phyloP scores from a whole-genome alignment of 2,113 vertebrate species.

The Macroglossus sobrinus region DNA sequence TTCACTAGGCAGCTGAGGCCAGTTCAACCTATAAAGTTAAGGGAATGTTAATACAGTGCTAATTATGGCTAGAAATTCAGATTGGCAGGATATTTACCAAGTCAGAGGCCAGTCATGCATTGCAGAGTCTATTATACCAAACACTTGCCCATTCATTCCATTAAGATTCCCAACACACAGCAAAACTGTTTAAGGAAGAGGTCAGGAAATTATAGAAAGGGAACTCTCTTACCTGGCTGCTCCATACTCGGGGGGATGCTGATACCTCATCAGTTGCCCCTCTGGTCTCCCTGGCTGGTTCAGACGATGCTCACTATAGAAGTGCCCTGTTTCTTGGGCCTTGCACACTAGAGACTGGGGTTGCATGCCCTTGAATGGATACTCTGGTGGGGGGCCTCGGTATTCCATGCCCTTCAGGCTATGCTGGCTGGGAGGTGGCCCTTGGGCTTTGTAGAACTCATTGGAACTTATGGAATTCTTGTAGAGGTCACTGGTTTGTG shows the following conservation, averaged over 20 bases:
- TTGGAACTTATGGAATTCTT: constrained; percentile 82
- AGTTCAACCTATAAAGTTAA: constrained; percentile 6
- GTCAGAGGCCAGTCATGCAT: background rate
- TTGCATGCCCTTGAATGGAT: constrained; percentile 92
- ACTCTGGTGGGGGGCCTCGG: constrained; percentile 96
- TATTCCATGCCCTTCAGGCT: constrained; percentile 86
- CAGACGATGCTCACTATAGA: constrained; percentile 91
- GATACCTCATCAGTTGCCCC: constrained; percentile 95
- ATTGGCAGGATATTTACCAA: constrained; percentile 8
- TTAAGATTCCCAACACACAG: constrained; percentile 47
- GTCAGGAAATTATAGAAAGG: constrained; percentile 54
- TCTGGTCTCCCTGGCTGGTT: constrained; percentile 88
- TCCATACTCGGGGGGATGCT: constrained; percentile 97
- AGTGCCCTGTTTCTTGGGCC: constrained; percentile 89
- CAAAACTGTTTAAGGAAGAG: constrained; percentile 25
- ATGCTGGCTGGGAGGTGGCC: constrained; percentile 81
- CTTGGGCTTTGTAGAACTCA: constrained; percentile 92
- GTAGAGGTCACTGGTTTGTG: constrained; percentile 85
- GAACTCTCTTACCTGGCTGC: constrained; percentile 90
- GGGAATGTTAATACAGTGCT: background rate
- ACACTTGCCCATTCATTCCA: constrained; percentile 43
- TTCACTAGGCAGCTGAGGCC: background rate
- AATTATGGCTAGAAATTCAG: constrained; percentile 13
- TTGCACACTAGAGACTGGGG: constrained; percentile 88
- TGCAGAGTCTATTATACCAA: constrained; percentile 24